Percentiles rank a stretch among this genome's conserved stretches.
These are phyloP conservation scores for Scytalopus superciliaris DNA, from an alignment of 2,113 vertebrate genomes.

Conservation along the genomic window DNA sequence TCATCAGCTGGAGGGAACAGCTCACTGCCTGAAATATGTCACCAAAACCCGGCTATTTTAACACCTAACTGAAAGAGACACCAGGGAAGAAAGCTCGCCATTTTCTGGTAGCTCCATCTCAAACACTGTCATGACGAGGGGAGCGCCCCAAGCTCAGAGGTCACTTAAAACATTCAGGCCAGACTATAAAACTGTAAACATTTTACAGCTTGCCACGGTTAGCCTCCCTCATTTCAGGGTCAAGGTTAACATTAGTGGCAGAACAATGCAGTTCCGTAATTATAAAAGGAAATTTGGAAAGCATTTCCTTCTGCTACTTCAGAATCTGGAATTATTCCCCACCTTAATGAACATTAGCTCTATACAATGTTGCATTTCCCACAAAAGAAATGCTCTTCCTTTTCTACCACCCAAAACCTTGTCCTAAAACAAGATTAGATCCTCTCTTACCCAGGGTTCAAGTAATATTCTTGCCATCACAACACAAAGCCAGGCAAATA, in stretches of 20 bases:
- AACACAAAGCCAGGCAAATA: background rate
- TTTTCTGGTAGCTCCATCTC: background rate
- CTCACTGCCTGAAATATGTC: background rate
- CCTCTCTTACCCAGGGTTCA: background rate
- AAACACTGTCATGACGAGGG: background rate
- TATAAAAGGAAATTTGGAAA: background rate
- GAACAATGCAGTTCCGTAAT: background rate
- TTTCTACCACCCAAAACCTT: background rate
- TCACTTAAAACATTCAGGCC: background rate
- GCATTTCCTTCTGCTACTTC: background rate
- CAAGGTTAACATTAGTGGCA: background rate
- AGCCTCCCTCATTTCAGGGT: background rate
- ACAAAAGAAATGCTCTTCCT: background rate
- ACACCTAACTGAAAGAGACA: background rate
- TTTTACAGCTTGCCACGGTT: background rate
- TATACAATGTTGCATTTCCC: background rate
- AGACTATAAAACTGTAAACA: background rate
- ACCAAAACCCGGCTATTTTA: background rate
- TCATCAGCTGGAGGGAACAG: background rate
- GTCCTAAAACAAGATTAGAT: background rate
- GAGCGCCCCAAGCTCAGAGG: background rate
- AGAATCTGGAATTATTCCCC: background rate
- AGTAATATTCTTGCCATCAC: background rate
- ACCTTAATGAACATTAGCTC: background rate
- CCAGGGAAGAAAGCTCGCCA: accelerated